These are phyloP conservation scores for Chesias legatella DNA, from an alignment of 2,888 invertebrate species.

Conservation along the genomic window DNA sequence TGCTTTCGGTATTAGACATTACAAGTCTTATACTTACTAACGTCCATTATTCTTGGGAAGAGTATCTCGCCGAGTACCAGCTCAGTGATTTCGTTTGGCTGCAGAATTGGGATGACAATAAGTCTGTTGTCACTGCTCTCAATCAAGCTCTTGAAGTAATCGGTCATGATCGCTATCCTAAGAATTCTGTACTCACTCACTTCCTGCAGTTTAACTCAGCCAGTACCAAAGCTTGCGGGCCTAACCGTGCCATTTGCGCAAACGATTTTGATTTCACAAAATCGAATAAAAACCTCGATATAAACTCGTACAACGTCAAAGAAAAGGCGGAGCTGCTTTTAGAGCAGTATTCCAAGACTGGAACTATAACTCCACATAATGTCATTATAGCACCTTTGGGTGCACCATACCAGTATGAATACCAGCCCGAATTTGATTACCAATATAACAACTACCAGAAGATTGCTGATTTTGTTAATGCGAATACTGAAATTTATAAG, in stretches of 20 bases:
- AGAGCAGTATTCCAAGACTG: conserved; percentile 94
- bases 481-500: conserved; percentile 83
- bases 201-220: conserved; percentile 63
- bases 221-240: conserved; percentile 61
- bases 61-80: conserved; percentile 92
- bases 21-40: conserved; percentile 92
- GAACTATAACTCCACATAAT: conserved; percentile 92
- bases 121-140: conserved; percentile 39
- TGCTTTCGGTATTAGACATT: conserved; percentile 89
- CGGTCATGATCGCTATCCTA: conserved; percentile 56
- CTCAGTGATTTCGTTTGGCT: conserved; percentile 95
- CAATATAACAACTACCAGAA: conserved; percentile 95
- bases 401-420: conserved; percentile 94
- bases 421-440: conserved; percentile 94
- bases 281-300: conserved; percentile 85
- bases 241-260: conserved; percentile 47
- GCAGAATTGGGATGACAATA: conserved; percentile 87
- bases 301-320: conserved; percentile 90
- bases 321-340: conserved; percentile 90
- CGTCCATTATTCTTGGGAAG: conserved; percentile 96
- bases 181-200: conserved; percentile 57
- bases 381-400: conserved; percentile 95
- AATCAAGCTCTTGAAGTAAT: conserved; percentile 53
- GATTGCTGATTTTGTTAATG: conserved; percentile 92
- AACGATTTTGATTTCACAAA: conserved; percentile 84